phyloP scores from a whole-genome alignment of 2,113 vertebrate species.

The Steatornis caripensis region DNA sequence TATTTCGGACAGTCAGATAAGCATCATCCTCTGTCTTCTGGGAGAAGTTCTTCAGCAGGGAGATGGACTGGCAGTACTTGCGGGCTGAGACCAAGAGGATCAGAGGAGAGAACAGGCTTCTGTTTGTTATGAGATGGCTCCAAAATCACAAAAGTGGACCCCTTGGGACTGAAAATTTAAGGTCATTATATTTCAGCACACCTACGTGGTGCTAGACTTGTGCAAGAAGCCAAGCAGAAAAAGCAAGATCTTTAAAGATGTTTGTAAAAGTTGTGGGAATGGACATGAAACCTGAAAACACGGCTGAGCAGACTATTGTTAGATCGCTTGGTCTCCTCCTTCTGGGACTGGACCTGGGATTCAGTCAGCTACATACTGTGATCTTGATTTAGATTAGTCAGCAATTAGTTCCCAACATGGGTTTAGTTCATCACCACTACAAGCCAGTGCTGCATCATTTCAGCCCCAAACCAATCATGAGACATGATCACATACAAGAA shows the following conservation, averaged over 20 bases:
- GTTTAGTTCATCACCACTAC: neutral
- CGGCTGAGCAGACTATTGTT: neutral
- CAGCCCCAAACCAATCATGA: neutral
- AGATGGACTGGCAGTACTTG: neutral
- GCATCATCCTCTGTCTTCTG: neutral
- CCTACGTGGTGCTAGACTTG: neutral
- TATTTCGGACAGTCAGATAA: neutral
- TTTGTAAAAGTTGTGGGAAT: neutral
- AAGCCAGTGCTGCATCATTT: neutral
- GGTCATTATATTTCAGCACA: neutral
- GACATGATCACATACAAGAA: neutral
- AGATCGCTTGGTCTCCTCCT: neutral
- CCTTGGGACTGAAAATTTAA: neutral
- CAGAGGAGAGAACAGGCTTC: neutral
- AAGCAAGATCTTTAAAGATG: neutral
- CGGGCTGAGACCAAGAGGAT: neutral
- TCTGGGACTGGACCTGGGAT: neutral
- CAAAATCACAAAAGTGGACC: neutral
- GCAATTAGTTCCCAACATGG: neutral
- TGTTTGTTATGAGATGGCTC: neutral
- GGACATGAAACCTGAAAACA: neutral
- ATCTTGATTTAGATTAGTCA: neutral
- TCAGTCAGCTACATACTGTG: neutral
- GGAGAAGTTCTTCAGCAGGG: neutral
- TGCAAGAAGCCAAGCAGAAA: neutral